Evolutionary conservation across 2,888 invertebrate species (phyloP).

Genomic region (Pristionchus mayeri): DNA sequence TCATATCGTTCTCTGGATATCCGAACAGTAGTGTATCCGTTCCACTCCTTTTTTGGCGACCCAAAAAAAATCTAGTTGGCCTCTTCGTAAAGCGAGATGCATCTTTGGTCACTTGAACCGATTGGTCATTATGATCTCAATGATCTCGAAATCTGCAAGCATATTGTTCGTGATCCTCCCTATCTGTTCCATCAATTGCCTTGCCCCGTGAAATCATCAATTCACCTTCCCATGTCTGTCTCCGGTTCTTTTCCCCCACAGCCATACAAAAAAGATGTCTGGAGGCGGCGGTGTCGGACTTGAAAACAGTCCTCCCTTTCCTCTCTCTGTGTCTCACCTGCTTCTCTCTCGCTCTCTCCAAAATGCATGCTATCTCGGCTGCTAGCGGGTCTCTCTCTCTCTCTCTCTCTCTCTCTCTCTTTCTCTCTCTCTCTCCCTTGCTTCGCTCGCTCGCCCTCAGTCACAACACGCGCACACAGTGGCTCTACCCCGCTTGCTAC

Average conservation of each 20-base stretch:
- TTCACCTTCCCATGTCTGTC: background rate
- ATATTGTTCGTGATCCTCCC: conserved; percentile 11
- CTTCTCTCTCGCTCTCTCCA: background rate
- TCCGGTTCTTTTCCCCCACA: background rate
- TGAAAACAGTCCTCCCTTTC: conserved; percentile 43
- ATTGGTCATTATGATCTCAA: too few species aligned
- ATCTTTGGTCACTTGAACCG: too few species aligned
- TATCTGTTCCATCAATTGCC: background rate
- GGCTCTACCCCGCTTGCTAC: background rate
- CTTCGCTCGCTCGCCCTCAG: conserved; percentile 12
- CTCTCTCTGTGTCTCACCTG: background rate
- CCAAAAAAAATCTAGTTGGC: too few species aligned
- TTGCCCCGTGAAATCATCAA: background rate
- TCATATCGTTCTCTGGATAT: too few species aligned
- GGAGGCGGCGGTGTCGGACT: conserved; percentile 2
- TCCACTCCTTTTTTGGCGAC: too few species aligned
- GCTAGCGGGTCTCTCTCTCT: background rate
- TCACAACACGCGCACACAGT: conserved; percentile 32
- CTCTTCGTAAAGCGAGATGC: too few species aligned
- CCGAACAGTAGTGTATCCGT: conserved; percentile 28
- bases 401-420: too few species aligned
- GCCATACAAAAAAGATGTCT: conserved; percentile 7
- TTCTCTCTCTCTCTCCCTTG: background rate
- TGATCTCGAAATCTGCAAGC: too few species aligned
- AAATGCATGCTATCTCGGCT: background rate